Base-by-base conservation (phyloP, 2,888 invertebrate species). In the Spilosoma lubricipeda region DNA sequence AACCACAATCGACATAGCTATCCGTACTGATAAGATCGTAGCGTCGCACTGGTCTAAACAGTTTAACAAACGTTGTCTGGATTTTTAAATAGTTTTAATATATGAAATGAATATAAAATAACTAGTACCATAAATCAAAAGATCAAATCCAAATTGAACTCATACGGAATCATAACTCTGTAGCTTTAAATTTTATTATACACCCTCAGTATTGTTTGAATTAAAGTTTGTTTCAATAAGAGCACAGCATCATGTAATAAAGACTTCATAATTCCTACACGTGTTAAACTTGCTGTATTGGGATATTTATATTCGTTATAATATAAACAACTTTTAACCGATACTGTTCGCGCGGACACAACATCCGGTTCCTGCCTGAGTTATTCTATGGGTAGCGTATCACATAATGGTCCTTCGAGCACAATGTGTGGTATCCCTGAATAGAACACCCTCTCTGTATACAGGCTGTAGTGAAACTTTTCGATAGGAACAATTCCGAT, bases 401-500 rank as follows among this genome's bases (percentile, higher is more conserved):
- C 74, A n/a, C 52, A 69, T 18, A 42, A 33, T 52, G 56, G 64
- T 65, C 63, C 73, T 52, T 64, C 23, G 33, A 42, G n/a, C 42
- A 65, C 71, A 64, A 65, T 71, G 71, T 65, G 64, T n/a, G 36
- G 48, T 45, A 64, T 59, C 27, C 70, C 23, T 73, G 65, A 73
- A 73, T 65, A 63, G 66, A 65, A 48, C 70, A 67, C 9, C 33
- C 64, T 69, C 15, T 39, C 39, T 11, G 18, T 73, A 68, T 70
- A 70, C 42, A 70, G 63, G 70, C 63, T 48, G 68, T 73, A 27
- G 23, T n/a, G 20, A n/a, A 68, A 72, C 27, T 39, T 52, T 33
- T 36, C 76, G 84, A 81, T 77, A 79, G 74, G 73, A 67, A 63
- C 56, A 76, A 66, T 84, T 81, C 77, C 83, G 80, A 80, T 81